Evolutionary conservation across 2,888 invertebrate genomes (phyloP).

Genomic region (Tenthredo distinguenda): DNA sequence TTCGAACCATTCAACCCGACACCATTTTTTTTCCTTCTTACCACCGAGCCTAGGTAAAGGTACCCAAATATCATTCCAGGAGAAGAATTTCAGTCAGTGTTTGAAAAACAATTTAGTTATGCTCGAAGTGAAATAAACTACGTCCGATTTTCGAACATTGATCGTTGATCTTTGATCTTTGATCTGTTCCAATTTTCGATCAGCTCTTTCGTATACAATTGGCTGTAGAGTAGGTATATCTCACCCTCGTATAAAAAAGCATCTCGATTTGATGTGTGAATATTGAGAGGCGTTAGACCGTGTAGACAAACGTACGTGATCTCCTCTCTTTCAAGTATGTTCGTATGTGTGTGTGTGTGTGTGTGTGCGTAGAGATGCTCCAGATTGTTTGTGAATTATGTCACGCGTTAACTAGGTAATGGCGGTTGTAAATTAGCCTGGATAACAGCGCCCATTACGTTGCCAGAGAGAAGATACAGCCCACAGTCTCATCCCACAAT

Average conservation of each 20-base stretch:
- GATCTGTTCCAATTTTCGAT: background rate
- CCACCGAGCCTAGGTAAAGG: background rate
- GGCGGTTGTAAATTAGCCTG: conserved; percentile 47
- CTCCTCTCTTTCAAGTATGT: background rate
- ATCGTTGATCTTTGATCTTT: background rate
- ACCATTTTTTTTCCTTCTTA: conserved; percentile 64
- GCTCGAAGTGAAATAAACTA: too few species aligned
- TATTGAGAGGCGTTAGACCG: background rate
- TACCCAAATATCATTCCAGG: background rate
- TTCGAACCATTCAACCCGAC: conserved; percentile 62
- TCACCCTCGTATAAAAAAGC: background rate
- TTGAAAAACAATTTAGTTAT: too few species aligned
- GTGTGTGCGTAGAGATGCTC: conserved; percentile 12
- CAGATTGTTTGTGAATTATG: conserved; percentile 53
- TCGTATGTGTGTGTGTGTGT: background rate
- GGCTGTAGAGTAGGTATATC: background rate
- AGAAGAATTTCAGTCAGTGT: too few species aligned
- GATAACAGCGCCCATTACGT: conserved; percentile 37
- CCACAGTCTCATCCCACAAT: background rate
- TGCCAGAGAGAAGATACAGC: conserved; percentile 10
- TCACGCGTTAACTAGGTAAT: conserved; percentile 51
- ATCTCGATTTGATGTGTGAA: background rate
- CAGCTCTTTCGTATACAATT: background rate
- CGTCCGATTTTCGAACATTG: background rate
- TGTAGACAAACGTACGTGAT: background rate